Evolutionary conservation across 2,113 vertebrate genomes (phyloP), one percentile per base, ranked within the genome.

Genomic region (Paedocypris sp.): DNA sequence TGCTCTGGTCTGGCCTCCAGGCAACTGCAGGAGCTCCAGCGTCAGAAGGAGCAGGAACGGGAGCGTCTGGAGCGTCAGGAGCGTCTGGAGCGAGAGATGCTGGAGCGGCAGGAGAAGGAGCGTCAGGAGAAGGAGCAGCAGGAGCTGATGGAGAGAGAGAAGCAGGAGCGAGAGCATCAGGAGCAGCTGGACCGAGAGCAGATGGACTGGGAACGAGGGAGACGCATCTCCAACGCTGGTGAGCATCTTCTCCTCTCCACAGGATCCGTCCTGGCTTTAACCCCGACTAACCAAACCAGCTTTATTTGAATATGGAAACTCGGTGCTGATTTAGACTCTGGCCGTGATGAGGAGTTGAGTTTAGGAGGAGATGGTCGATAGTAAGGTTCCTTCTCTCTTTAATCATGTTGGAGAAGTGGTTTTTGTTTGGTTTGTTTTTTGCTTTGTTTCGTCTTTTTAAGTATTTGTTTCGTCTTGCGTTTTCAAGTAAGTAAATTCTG

Each of bases 1-100:
- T 32, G 15, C 33, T 33, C 42, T 10, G n/a, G 6, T 31, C 22
- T 52, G 11, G 43, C 41, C 72, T 79, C n/a, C 31, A 99, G 95
- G 78, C 93, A 98, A 80, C 83, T 93, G 26, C 93, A 97, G 73
- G 94, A 98, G 67, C 87, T 91, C 49, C 94, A 99, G 69, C 85
- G 87, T 60, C 94, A 95, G 78, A 95, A 97, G 75, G 93, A 90
- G 64, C 74, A 85, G 6, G 89, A 91, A 53, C 82, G 64, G 1
- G 85, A 82, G 29, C 59, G 76, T 64, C 85, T 88, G 52, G 79
- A 90, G 52, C 73, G 72, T n/a, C n/a, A n/a, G 5, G 88, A 92
- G 68, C 77, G 81, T 46, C 79, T 82, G 64, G 88, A 93, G 59
- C 78, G 79, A 10, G 90, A 94, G 45, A 79, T 31, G 23, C 41